Evolutionary conservation across 2,797 vertebrate genomes (phyloP), one percentile per base, ranked within the genome.

Genomic region (Pangasius macronema): DNA sequence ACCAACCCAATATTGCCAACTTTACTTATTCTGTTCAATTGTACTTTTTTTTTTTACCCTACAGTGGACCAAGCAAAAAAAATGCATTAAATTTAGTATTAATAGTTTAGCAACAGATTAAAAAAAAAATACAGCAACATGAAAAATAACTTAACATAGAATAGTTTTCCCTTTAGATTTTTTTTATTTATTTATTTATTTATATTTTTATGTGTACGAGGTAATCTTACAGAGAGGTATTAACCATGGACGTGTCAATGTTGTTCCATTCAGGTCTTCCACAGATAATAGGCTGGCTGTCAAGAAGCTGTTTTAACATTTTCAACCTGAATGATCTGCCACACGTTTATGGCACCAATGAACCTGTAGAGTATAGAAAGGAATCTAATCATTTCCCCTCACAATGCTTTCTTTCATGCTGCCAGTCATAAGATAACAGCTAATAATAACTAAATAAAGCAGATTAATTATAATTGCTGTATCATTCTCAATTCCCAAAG

Each of bases 381-480:
- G 5, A 51, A 82, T 65, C 36, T 36, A 46, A 82, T 84, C 22
- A 33, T 68, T 79, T 83, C 27, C 49, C 51, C 0, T 67, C 42
- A 63, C 59, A 46, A 46, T 63, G 80, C 57, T 46, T 87, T 63
- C 67, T 83, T 83, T 73, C 46, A 51, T 36, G 80, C 84, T 39
- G 84, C 75, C 84, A 80, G 81, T 83, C 65, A 67, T 33, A 61
- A 65, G 77, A 75, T n/a, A 53, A 27, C 49, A 73, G 24, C 57
- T 86, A 84, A 88, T 84, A 87, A 86, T 84, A 77, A 84, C 85
- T 84, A 55, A 70, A 88, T 87, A 90, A 85, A 90, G 89, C 84
- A 53, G 88, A 86, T 85, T 89, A 84, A 93, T 89, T 91, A 90
- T 87, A 86, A 82, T 86, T 90, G 88, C 49, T 61, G 86, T 90